Base-by-base conservation (phyloP, 2,888 invertebrate species). In the Glaucopsyche alexis region DNA sequence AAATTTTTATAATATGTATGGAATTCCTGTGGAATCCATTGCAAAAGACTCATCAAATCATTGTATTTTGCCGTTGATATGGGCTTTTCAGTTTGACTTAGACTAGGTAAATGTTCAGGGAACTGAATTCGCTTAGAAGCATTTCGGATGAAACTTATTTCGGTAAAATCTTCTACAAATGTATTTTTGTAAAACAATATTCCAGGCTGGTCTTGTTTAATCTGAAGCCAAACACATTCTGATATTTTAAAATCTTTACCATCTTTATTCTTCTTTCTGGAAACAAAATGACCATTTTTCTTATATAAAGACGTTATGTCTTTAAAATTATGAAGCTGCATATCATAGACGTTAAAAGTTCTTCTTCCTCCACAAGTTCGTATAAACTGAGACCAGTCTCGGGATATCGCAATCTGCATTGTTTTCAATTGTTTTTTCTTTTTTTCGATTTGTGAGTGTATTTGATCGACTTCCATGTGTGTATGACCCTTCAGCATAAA, bases 401-500 rank as follows among this genome's bases (percentile, higher is more conserved):
- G 47, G 2, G 47, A 9, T 47, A 47, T 47, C 11, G 47, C 47
- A 47, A 47, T 47, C 47, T 47, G 47, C 47, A 47, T 47, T 8
- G 47, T 47, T 47, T 8, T 47, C 2, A 47, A 47, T 47, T 47
- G 11, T 3, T 47, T 47, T 47, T 76, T 74, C 16, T 76, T 72
- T 73, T 55, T 65, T 71, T 76, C 74, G 0, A 73, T 73, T 50
- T 65, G 64, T 7, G 73, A 60, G 29, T 69, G 73, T 29, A 76
- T 73, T 72, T 74, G 74, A 38, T 76, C 76, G 1, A 75, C 75
- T 29, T 76, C 75, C 74, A 75, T 76, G 45, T 76, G 75, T 9
- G 75, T 76, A 55, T 74, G 76, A 40, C 75, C 76, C 29, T 75
- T 76, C 65, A 76, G 67, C 73, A 76, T 71, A 60, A 71, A 76